phyloP scores from a whole-genome alignment of 2,888 invertebrate species.

The Chrysolina oricalcia region DNA sequence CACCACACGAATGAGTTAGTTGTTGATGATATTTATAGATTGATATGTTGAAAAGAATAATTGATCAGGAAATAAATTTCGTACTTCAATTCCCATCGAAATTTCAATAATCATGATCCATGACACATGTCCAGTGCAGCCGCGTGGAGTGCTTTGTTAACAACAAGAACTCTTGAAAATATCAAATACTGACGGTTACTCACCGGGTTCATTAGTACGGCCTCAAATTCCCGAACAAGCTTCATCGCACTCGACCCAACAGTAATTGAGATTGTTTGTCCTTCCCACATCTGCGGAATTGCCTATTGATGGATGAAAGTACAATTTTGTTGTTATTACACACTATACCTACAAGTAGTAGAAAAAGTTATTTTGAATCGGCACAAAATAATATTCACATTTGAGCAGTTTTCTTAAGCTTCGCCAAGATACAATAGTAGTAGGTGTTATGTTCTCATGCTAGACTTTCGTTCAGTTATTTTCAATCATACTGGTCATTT shows the following conservation, averaged over 20 bases:
- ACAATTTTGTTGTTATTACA: no score
- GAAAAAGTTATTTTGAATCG: no score
- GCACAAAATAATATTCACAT: no score
- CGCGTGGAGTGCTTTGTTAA: not conserved
- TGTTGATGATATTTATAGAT: slow-evolving; percentile 40
- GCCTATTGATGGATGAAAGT: not conserved
- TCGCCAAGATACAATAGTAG: no score
- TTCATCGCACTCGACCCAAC: not conserved
- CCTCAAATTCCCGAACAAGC: slow-evolving; percentile 5
- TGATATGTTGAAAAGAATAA: slow-evolving; percentile 35
- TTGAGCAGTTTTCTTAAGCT: no score
- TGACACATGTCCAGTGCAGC: slow-evolving; percentile 26
- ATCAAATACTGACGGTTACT: slow-evolving; percentile 28
- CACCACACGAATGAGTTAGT: slow-evolving; percentile 4
- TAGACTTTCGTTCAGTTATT: no score
- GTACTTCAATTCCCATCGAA: slow-evolving; percentile 33
- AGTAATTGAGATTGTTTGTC: slow-evolving; percentile 5
- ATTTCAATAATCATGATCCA: slow-evolving; percentile 27
- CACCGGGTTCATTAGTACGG: slow-evolving; percentile 19
- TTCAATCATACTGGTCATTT: no score
- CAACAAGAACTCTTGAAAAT: slow-evolving; percentile 41
- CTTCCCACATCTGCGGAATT: not conserved
- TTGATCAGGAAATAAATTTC: slow-evolving; percentile 40
- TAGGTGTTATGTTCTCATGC: no score
- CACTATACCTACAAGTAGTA: no score